Evolutionary conservation across 2,888 invertebrate genomes (phyloP).

Genomic region (Thumatha senex): DNA sequence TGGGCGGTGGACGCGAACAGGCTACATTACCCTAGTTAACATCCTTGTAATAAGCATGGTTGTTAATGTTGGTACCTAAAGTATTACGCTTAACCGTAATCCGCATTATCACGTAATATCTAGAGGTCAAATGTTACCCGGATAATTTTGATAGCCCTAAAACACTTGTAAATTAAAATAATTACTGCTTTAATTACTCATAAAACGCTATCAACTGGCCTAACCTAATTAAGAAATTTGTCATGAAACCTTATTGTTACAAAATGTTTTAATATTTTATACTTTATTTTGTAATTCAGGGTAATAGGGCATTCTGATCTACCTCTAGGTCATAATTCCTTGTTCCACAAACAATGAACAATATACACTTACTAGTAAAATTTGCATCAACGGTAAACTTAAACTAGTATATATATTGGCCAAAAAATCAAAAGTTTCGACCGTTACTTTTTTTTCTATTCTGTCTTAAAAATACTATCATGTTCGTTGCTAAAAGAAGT

Average conservation of each 20-base stretch:
- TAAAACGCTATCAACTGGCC: conserved; percentile 3
- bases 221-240: conserved; percentile 25
- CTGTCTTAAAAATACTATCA: no score
- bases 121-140: neutral
- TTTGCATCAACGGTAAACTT: no score
- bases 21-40: no score
- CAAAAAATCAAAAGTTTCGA: no score
- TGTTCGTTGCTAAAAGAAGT: neutral
- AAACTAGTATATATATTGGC: no score
- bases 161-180: neutral
- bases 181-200: neutral
- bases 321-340: no score
- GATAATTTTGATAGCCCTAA: neutral
- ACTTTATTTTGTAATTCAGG: conserved; percentile 25
- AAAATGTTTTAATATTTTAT: conserved; percentile 37
- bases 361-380: no score
- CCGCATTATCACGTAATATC: neutral
- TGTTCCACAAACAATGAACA: no score
- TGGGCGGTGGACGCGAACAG: no score
- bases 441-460: no score
- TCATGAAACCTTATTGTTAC: conserved; percentile 24
- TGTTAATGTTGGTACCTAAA: neutral
- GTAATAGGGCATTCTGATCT: neutral
- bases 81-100: neutral
- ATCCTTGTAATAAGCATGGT: no score